Evolutionary conservation across 2,797 vertebrate species (phyloP).

Genomic region (Enteromius argenteus): DNA sequence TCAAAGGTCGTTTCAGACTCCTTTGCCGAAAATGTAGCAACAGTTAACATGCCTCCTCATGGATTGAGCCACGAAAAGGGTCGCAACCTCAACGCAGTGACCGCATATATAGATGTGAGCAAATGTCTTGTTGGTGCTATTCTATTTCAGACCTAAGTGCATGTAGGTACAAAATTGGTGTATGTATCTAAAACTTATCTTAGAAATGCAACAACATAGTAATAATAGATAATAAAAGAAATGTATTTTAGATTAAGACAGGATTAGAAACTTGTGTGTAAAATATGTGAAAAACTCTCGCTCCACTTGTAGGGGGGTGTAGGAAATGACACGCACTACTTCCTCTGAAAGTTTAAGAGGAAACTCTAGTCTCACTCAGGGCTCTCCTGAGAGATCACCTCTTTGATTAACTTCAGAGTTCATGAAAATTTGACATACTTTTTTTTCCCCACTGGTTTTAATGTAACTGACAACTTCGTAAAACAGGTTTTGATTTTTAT

Average conservation of each 20-base stretch:
- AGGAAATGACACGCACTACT: constrained; percentile 12
- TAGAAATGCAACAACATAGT: neutral
- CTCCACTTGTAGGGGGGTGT: neutral
- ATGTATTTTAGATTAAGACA: neutral
- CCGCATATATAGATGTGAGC: neutral
- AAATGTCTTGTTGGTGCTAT: constrained; percentile 13
- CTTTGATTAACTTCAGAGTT: constrained; percentile 14
- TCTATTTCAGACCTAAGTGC: neutral
- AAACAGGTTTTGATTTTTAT: neutral
- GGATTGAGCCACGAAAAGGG: neutral
- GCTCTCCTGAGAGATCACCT: constrained; percentile 13
- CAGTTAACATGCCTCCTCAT: constrained; percentile 14
- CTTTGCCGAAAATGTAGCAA: constrained; percentile 28
- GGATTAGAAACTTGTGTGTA: neutral
- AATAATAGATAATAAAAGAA: neutral
- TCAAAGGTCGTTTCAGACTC: constrained; percentile 13
- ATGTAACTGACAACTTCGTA: constrained; percentile 1
- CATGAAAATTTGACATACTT: neutral
- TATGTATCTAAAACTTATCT: neutral
- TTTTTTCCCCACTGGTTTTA: neutral
- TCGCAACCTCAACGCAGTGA: neutral
- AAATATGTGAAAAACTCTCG: neutral
- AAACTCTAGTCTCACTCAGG: constrained; percentile 19
- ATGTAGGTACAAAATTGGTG: neutral
- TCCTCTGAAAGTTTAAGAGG: constrained; percentile 21